Evolutionary conservation across 2,888 invertebrate species (phyloP), one percentile per base, ranked within the genome.

Genomic region (Drosophila buzzatii): DNA sequence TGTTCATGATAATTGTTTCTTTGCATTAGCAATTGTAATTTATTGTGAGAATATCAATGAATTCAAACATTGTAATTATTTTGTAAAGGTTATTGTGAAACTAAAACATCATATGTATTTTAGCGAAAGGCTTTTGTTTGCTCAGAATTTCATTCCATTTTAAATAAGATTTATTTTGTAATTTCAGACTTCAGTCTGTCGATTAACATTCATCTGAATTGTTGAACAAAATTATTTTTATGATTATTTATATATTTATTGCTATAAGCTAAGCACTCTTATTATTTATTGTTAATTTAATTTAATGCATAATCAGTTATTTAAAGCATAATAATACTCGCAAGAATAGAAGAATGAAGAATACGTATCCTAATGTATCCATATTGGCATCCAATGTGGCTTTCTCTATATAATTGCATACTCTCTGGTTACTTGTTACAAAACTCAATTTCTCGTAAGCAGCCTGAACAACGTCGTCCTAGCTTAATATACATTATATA

Each of bases 371-470:
- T 57, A 68, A 47, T 47, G 57, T 60, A 70, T 70, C 76, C 80
- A 79, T 70, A 75, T 79, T 77, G 76, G 76, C 71, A 79, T 77
- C 76, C 80, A 77, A 64, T 77, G 37, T 75, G 72, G 51, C 41
- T 55, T 53, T 64, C 65, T 61, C 33, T 57, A 37, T 57, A 62
- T 47, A 64, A 44, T 44, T 66, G 53, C 71, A 56, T 39, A 51
- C 23, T 52, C 63, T 59, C 53, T 52, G 71, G 51, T 53, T 60
- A 57, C 23, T 60, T 71, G 55, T 73, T 71, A 61, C 23, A 55
- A 35, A 60, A 41, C 49, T 49, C 18, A 55, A 35, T 60, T 70
- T 59, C 47, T 53, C 53, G 41, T 45, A 59, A 55, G 49, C 69
- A 78, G 64, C 47, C 59, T 39, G 65, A 66, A 59, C 60, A 63